Base-by-base conservation (phyloP, 2,113 vertebrate genomes). In the Carlito syrichta region DNA sequence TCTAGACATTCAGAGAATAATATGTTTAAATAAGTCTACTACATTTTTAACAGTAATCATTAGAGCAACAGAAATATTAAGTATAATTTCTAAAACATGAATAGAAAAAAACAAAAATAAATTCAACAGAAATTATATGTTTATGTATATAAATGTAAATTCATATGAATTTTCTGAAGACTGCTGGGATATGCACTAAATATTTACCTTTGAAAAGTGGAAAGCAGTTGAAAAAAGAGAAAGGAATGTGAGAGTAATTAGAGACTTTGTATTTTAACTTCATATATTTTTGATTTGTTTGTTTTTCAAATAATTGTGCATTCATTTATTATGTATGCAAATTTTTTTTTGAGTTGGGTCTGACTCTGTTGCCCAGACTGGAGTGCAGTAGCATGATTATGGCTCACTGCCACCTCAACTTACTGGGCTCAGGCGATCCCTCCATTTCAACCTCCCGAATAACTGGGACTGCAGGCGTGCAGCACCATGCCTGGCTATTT, bases 281-380 rank as follows among this genome's bases (percentile, higher is more conserved):
- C 22, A 45, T 73, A 30, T 78, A 66, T 20, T 96, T 68, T 17
- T 68, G 30, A 92, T 48, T n/a, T 45, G 43, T 69, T 78, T 71
- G 32, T 81, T 96, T 85, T 63, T 77, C 81, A 89, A 95, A 81
- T 90, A 92, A 87, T 20, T 54, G 5, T 66, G 3, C n/a, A 78
- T 62, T 92, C 45, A n/a, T 12, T 40, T 43, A 58, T 86, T 52
- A 58, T 58, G 8, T 66, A 83, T 14, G 5, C 45, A 62, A n/a
- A n/a, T n/a, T n/a, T n/a, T n/a, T n/a, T n/a, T n/a, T n/a, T n/a
- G n/a, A n/a, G n/a, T n/a, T n/a, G n/a, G n/a, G n/a, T n/a, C n/a
- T n/a, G n/a, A n/a, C n/a, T n/a, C n/a, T n/a, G n/a, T n/a, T n/a
- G n/a, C n/a, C n/a, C n/a, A n/a, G n/a, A n/a, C n/a, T n/a, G n/a